Percentiles rank a stretch among this genome's conserved stretches.
These are phyloP conservation scores for Coregonus ussuriensis DNA, from an alignment of 2,797 vertebrate genomes.

Conservation along the genomic window DNA sequence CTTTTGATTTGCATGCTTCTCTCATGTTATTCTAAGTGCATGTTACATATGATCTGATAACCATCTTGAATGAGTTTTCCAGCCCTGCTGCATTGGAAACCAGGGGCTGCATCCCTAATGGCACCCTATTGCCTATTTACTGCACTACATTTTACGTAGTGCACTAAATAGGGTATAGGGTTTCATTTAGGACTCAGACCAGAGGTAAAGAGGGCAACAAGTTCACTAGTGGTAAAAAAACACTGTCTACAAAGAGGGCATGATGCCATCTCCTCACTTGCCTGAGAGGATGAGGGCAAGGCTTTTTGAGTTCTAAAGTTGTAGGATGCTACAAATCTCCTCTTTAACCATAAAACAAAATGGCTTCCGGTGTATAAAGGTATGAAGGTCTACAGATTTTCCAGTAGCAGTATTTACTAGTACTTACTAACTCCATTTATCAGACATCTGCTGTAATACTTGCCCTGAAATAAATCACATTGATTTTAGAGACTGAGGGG, in stretches of 20 bases:
- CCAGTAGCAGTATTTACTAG: neutral
- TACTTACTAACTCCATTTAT: neutral
- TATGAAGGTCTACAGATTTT: neutral
- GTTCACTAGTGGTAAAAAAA: conserved; percentile 38
- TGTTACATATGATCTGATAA: conserved; percentile 57
- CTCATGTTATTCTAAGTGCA: conserved; percentile 54
- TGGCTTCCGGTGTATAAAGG: neutral
- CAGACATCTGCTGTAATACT: neutral
- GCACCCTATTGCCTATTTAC: neutral
- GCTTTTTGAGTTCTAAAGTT: neutral
- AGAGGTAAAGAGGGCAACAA: conserved; percentile 45
- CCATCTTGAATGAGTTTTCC: conserved; percentile 63
- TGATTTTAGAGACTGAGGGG: neutral
- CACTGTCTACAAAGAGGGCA: neutral
- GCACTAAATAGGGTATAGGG: neutral
- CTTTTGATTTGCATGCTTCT: conserved; percentile 23
- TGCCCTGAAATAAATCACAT: neutral
- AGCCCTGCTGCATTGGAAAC: conserved; percentile 43
- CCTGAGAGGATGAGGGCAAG: neutral
- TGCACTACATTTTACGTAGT: neutral
- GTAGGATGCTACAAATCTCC: neutral
- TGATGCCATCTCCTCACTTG: neutral
- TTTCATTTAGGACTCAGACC: conserved; percentile 11
- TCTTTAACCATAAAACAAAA: neutral
- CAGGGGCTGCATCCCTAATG: neutral